Evolutionary conservation across 2,888 invertebrate species (phyloP).

Genomic region (Philhelius pedissequus): DNA sequence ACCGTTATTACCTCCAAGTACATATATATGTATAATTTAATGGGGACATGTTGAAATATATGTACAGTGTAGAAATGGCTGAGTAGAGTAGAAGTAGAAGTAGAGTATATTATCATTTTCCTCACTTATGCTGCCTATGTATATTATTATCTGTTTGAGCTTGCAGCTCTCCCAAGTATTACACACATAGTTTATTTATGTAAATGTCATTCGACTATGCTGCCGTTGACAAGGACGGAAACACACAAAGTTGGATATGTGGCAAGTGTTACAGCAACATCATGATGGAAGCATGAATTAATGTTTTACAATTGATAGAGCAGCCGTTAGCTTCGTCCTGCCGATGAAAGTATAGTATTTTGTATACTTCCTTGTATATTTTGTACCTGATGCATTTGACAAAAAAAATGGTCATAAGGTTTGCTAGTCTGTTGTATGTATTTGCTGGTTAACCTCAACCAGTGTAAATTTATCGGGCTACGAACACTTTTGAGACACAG

Average conservation of each 20-base stretch:
- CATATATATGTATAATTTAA: not conserved
- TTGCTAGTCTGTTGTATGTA: not conserved
- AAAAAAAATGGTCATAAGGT: not conserved
- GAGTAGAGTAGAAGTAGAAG: not conserved
- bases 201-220: not conserved
- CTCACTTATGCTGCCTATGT: not conserved
- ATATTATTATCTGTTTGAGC: not conserved
- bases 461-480: too few species aligned
- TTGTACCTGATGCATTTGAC: not conserved
- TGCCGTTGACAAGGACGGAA: not conserved
- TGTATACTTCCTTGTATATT: not conserved
- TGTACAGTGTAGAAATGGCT: not conserved
- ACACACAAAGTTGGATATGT: conserved; percentile 31
- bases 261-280: conserved; percentile 26
- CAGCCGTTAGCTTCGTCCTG: conserved; percentile 8
- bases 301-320: conserved; percentile 20
- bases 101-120: not conserved
- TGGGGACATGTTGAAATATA: not conserved
- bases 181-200: not conserved
- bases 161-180: not conserved
- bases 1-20: conserved; percentile 13
- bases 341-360: not conserved
- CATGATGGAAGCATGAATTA: conserved; percentile 26
- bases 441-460: not conserved
- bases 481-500: too few species aligned